phyloP scores from a whole-genome alignment of 2,797 vertebrate species.

The Australoheros facetus region DNA sequence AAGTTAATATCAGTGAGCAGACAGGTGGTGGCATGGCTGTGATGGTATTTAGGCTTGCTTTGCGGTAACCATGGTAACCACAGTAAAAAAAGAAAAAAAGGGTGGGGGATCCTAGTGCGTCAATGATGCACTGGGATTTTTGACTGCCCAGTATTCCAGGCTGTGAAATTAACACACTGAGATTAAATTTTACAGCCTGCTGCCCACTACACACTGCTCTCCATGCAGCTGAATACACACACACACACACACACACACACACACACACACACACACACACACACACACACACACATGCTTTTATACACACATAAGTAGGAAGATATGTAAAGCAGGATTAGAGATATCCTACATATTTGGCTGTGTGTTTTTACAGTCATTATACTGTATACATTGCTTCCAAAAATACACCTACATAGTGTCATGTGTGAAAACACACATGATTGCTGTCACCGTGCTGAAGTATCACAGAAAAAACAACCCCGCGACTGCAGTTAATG shows the following conservation, averaged over 20 bases:
- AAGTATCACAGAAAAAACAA: constrained; percentile 23
- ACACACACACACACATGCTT: constrained; percentile 20
- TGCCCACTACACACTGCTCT: constrained; percentile 34
- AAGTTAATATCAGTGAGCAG: constrained; percentile 31
- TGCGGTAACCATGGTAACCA: constrained; percentile 61
- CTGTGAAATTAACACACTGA: constrained; percentile 66
- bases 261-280: constrained; percentile 14
- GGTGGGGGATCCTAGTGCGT: constrained; percentile 30
- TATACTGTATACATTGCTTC: background rate
- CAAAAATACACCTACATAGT: constrained; percentile 18
- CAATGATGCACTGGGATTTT: constrained; percentile 52
- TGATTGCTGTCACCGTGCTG: background rate
- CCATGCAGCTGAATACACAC: constrained; percentile 31
- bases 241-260: constrained; percentile 7
- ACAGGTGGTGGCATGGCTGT: constrained; percentile 49
- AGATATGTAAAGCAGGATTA: constrained; percentile 58
- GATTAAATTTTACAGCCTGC: constrained; percentile 69
- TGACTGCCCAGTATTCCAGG: constrained; percentile 46
- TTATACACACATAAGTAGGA: background rate
- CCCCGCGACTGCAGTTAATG: constrained; percentile 20
- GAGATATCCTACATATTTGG: constrained; percentile 26
- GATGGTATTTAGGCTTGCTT: constrained; percentile 56
- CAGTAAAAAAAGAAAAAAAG: background rate
- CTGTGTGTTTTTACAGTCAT: constrained; percentile 9
- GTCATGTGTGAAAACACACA: constrained; percentile 16